These are phyloP conservation scores for Myrmophylax atrothorax DNA, from an alignment of 2,113 vertebrate genomes.

Conservation along the genomic window DNA sequence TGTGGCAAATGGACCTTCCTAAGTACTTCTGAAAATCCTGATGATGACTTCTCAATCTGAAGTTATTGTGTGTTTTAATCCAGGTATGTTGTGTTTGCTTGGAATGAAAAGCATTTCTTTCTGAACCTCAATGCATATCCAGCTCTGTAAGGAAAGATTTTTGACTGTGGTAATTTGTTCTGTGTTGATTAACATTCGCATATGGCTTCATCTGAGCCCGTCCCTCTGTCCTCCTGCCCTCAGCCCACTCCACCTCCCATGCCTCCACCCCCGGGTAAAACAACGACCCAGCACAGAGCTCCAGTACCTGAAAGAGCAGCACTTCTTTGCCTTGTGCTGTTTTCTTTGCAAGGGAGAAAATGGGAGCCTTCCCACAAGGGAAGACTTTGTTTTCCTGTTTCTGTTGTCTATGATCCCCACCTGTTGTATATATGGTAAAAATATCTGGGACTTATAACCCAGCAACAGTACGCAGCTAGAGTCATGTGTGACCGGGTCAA, in stretches of 20 bases:
- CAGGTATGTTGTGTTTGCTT: not conserved
- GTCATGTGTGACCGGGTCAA: conserved; percentile 74
- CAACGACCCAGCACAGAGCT: not conserved
- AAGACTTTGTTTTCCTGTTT: conserved; percentile 41
- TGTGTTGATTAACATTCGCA: not conserved
- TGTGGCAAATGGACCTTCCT: not conserved
- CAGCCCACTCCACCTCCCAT: not conserved
- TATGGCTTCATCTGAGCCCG: not conserved
- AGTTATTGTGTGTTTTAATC: not conserved
- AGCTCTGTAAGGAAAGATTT: not conserved
- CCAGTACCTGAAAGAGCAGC: not conserved
- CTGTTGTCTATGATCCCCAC: conserved; percentile 64
- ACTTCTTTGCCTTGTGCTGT: not conserved
- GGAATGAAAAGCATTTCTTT: not conserved
- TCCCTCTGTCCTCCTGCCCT: not conserved
- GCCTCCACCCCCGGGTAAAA: fast-evolving
- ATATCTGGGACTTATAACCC: conserved; percentile 68
- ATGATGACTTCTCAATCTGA: not conserved
- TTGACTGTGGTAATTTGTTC: not conserved
- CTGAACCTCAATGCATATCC: not conserved
- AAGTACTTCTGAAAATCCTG: not conserved
- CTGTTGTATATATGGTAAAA: conserved; percentile 76
- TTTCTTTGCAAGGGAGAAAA: conserved; percentile 34
- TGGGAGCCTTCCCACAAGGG: conserved; percentile 26
- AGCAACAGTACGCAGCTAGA: conserved; percentile 69